phyloP scores from a whole-genome alignment of 2,888 invertebrate genomes.

The Lasioglossum villosulum region DNA sequence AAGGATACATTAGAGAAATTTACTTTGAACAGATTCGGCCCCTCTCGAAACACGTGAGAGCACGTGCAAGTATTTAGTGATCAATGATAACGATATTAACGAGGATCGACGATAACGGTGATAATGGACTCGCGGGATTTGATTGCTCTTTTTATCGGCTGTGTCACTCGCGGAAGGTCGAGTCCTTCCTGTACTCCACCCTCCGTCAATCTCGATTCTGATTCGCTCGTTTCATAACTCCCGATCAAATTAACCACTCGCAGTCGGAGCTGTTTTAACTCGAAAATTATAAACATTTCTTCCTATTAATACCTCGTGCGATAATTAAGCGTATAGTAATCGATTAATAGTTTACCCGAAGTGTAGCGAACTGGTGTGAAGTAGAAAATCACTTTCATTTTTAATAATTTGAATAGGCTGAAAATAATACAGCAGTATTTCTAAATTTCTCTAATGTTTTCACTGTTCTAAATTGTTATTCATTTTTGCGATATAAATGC shows the following conservation, averaged over 20 bases:
- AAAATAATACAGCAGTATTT: too few relatives aligned
- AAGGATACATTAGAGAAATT: constrained; percentile 15
- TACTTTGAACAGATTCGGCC: background rate
- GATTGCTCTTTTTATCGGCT: constrained; percentile 21
- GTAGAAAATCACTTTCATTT: too few relatives aligned
- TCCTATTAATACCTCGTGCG: too few relatives aligned
- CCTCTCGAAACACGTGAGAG: constrained; percentile 37
- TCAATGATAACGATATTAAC: constrained; percentile 44
- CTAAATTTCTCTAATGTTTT: too few relatives aligned
- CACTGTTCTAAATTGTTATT: too few relatives aligned
- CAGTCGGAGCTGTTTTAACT: too few relatives aligned
- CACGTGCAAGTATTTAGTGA: constrained; percentile 58
- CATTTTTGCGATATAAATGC: too few relatives aligned
- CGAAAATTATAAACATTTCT: too few relatives aligned
- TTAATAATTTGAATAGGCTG: too few relatives aligned
- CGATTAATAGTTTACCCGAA: too few relatives aligned
- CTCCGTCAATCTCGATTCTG: background rate
- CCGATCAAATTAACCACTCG: background rate
- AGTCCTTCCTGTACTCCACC: background rate
- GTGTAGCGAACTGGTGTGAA: too few relatives aligned
- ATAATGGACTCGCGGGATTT: constrained; percentile 37
- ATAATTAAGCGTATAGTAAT: too few relatives aligned
- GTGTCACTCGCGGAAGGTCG: background rate
- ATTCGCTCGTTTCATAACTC: background rate
- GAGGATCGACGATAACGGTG: constrained; percentile 44